Conservation (phyloP, 2,888 invertebrate genomes). For the Sabatieria punctata region DNA sequence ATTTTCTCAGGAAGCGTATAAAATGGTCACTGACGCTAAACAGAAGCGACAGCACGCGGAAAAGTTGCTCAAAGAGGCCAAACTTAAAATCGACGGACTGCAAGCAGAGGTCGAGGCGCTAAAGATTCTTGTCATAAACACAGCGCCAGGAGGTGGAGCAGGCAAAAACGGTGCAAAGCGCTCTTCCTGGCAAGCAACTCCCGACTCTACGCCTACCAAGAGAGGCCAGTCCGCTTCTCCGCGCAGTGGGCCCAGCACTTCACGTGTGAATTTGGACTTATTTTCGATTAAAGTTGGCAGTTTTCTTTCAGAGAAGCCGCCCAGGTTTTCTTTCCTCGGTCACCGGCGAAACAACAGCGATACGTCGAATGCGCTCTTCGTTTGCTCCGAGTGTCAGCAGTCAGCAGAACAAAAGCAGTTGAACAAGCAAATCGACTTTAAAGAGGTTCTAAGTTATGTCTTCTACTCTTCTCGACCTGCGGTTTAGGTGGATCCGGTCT, state of each 20-base stretch:
- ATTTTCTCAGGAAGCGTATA: constrained; percentile 53
- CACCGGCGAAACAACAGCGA: too few species aligned
- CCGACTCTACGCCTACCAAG: too few species aligned
- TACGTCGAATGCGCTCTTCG: too few species aligned
- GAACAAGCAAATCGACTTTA: constrained; percentile 4
- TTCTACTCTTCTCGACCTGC: constrained; percentile 10
- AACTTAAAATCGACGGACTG: constrained; percentile 54
- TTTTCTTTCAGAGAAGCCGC: too few species aligned
- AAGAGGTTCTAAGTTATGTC: constrained; percentile 5
- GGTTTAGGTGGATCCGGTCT: constrained; percentile 51
- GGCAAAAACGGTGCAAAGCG: too few species aligned
- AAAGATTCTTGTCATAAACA: constrained; percentile 55
- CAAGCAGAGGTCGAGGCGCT: constrained; percentile 58
- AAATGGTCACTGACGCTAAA: constrained; percentile 60
- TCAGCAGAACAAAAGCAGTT: constrained; percentile 7
- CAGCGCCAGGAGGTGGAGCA: constrained; percentile 44
- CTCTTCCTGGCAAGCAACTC: too few species aligned
- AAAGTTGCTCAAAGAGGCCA: constrained; percentile 50
- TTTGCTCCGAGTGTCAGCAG: too few species aligned
- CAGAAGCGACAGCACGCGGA: constrained; percentile 52
- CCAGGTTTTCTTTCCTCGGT: too few species aligned
- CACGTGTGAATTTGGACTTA: too few species aligned
- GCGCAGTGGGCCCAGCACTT: too few species aligned
- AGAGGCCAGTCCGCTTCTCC: too few species aligned
- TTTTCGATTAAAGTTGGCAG: too few species aligned